Percentiles rank a stretch among this genome's conserved stretches.
Conservation (phyloP, 2,888 invertebrate genomes). For the Chrysopilus asiliformis region DNA sequence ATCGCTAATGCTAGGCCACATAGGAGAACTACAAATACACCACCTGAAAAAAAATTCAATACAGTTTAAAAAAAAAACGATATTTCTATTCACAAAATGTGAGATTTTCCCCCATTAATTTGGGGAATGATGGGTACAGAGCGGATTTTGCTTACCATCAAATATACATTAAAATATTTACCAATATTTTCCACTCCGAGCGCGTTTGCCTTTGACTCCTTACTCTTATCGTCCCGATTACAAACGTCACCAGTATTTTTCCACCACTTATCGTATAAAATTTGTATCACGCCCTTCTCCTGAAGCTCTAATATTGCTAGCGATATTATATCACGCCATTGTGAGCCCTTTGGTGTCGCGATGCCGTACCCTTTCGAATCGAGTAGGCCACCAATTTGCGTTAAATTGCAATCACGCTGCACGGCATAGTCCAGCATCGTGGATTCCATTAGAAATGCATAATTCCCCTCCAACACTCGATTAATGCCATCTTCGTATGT, state of each 20-base stretch:
- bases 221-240: conserved; percentile 73
- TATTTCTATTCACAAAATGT: no score
- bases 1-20: conserved; percentile 85
- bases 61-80: no score
- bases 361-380: conserved; percentile 71
- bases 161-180: no score
- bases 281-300: conserved; percentile 86
- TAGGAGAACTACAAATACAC: conserved; percentile 91
- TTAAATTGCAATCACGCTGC: conserved; percentile 90
- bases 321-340: conserved; percentile 95
- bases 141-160: no score
- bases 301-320: conserved; percentile 88
- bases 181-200: conserved; percentile 75
- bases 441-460: conserved; percentile 97
- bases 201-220: conserved; percentile 85
- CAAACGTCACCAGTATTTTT: conserved; percentile 88
- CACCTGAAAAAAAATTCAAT: conserved; percentile 48
- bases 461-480: conserved; percentile 75
- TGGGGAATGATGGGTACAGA: no score
- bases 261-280: conserved; percentile 97
- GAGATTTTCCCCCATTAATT: no score
- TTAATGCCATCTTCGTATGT: conserved; percentile 86
- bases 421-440: conserved; percentile 93
- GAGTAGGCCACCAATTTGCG: conserved; percentile 78
- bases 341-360: conserved; percentile 88